Evolutionary conservation across 1,140 invertebrate genomes (phyloP).

Genomic region (Bombus confusus): DNA sequence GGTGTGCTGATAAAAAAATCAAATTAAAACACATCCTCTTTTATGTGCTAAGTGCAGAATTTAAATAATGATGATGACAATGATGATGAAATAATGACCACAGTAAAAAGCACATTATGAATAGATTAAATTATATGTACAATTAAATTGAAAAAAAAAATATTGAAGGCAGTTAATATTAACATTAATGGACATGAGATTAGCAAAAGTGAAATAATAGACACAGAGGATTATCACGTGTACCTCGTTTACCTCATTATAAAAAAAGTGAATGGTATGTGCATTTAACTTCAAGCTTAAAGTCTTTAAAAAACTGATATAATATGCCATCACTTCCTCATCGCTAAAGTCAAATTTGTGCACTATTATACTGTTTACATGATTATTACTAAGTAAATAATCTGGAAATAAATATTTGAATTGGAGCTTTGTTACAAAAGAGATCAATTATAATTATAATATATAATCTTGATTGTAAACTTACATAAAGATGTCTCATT

Average conservation of each 20-base stretch:
- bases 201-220: constrained; percentile 47
- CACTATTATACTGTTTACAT: constrained; percentile 99
- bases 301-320: constrained; percentile 99
- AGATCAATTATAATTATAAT: background rate
- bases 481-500: constrained; percentile 99
- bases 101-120: constrained; percentile 9
- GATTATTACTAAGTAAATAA: constrained; percentile 99
- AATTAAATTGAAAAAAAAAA: background rate
- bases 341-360: constrained; percentile 99
- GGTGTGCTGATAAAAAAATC: constrained; percentile 90
- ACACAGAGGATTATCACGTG: constrained; percentile 61
- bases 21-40: constrained; percentile 49
- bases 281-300: constrained; percentile 98
- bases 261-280: constrained; percentile 99
- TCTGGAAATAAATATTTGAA: constrained; percentile 86
- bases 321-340: constrained; percentile 99
- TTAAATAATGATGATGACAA: constrained; percentile 23
- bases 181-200: constrained; percentile 45
- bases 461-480: constrained; percentile 75
- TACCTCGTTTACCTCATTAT: constrained; percentile 94
- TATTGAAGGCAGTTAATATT: constrained; percentile 26
- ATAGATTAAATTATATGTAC: constrained; percentile 5
- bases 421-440: background rate
- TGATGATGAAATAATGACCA: constrained; percentile 4
- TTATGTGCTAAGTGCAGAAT: constrained; percentile 27